phyloP scores from a whole-genome alignment of 2,113 vertebrate genomes.

The Atrichornis clamosus region DNA sequence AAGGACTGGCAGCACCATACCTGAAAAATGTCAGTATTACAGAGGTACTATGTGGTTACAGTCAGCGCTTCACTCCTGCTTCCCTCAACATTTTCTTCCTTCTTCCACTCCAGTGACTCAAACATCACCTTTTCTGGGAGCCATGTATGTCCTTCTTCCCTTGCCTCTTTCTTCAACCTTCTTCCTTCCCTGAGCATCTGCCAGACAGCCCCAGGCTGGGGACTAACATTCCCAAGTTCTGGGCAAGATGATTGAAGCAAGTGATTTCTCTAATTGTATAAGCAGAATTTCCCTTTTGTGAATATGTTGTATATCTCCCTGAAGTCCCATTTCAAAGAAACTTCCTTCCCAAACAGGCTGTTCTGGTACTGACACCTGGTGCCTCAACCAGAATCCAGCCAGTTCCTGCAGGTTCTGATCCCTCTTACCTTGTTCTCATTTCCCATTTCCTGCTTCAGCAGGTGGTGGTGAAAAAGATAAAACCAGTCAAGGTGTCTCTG shows the following conservation, averaged over 20 bases:
- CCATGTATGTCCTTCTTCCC: neutral
- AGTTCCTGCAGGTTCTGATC: neutral
- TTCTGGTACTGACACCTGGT: neutral
- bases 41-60: neutral
- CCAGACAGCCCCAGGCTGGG: neutral
- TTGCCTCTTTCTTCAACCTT: neutral
- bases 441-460: neutral
- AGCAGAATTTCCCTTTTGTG: neutral
- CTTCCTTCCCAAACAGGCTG: neutral
- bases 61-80: neutral
- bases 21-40: neutral
- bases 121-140: neutral
- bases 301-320: neutral
- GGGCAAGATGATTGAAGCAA: fast-evolving
- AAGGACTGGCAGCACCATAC: neutral
- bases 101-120: neutral
- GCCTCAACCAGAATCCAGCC: neutral
- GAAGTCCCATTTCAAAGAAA: neutral
- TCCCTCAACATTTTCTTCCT: neutral
- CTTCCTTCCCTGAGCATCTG: neutral
- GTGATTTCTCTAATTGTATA: neutral
- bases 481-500: neutral
- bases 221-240: neutral
- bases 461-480: neutral
- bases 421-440: neutral